Conservation (phyloP, 2,113 vertebrate genomes). For the Tamias sibiricus region DNA sequence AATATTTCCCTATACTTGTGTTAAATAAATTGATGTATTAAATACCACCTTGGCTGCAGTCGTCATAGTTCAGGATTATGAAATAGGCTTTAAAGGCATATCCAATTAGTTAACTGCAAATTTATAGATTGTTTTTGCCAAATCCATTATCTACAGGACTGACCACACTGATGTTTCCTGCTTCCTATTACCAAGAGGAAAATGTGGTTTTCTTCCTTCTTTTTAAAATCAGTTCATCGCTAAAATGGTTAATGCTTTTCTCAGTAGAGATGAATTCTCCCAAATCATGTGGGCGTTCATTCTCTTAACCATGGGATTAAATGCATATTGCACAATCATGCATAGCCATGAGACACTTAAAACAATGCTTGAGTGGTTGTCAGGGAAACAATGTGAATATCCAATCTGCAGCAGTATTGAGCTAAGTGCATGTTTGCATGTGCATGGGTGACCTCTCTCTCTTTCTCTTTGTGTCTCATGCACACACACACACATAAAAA, state of each 20-base stretch:
- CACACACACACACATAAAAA: background rate
- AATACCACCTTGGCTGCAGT: background rate
- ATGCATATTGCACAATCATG: slow-evolving; percentile 33
- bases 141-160: background rate
- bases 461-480: no score
- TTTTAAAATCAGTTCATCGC: background rate
- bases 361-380: slow-evolving; percentile 26
- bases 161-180: background rate
- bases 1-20: background rate
- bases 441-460: no score
- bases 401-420: background rate
- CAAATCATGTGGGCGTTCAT: slow-evolving; percentile 38
- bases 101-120: background rate
- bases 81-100: background rate
- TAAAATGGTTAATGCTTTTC: slow-evolving; percentile 24
- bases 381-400: slow-evolving; percentile 55
- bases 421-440: background rate
- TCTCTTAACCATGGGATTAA: slow-evolving; percentile 65
- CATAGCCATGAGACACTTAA: slow-evolving; percentile 1
- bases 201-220: background rate
- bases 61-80: background rate
- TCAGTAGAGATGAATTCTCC: slow-evolving; percentile 23
- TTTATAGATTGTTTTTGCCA: background rate
- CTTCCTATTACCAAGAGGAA: background rate
- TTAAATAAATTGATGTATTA: background rate